Percentiles rank a stretch among this genome's conserved stretches.
These are phyloP conservation scores for Echinarachnius parma DNA, from an alignment of 53 echinoderm and acorn worm genomes.

Conservation along the genomic window DNA sequence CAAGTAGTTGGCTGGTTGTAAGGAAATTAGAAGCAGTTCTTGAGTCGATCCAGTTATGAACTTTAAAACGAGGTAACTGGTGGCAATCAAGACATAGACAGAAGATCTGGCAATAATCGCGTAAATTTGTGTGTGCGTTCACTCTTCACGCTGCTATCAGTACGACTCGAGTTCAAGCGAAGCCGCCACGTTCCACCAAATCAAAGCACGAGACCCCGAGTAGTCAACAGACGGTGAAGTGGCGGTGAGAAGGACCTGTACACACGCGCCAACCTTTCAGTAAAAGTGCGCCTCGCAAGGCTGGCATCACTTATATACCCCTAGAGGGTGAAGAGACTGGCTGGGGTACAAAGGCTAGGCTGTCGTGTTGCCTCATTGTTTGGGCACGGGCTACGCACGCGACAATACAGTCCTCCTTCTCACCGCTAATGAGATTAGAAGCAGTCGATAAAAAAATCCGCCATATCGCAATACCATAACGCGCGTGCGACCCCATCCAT, in stretches of 20 bases:
- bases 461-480: no score
- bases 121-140: slow-evolving; percentile 20
- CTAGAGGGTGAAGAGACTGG: slow-evolving; percentile 23
- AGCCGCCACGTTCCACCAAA: slow-evolving; percentile 17
- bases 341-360: slow-evolving; percentile 37
- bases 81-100: slow-evolving; percentile 2
- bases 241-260: slow-evolving; percentile 22
- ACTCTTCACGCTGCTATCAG: slow-evolving; percentile 1
- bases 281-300: slow-evolving; percentile 25
- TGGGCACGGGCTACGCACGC: slow-evolving; percentile 38
- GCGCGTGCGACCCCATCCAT: no score
- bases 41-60: neutral
- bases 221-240: slow-evolving; percentile 38
- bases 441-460: slow-evolving; percentile 26
- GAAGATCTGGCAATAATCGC: slow-evolving; percentile 19
- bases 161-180: slow-evolving; percentile 33
- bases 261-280: slow-evolving; percentile 38
- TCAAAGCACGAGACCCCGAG: no score
- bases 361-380: slow-evolving; percentile 26
- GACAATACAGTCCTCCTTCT: slow-evolving; percentile 24
- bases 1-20: slow-evolving; percentile 24
- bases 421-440: slow-evolving; percentile 34
- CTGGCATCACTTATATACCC: slow-evolving; percentile 30
- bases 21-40: neutral
- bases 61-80: neutral